Conservation (phyloP, 2,797 vertebrate genomes). For the Hapalemur alaotrensis region DNA sequence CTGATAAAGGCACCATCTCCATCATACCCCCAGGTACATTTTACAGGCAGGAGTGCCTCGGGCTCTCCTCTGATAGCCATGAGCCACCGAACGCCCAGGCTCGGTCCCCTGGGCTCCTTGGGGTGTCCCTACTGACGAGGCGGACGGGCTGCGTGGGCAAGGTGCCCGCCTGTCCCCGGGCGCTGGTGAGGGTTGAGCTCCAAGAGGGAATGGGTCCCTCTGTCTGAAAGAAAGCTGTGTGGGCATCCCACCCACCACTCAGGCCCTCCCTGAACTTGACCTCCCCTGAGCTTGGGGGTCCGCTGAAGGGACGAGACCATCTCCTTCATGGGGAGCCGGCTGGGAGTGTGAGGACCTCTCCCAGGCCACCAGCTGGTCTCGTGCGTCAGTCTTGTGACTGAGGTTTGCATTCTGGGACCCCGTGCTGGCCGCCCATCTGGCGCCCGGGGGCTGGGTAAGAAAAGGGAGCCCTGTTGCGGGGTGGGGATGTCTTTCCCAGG, state of each 20-base stretch:
- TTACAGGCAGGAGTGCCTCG: background rate
- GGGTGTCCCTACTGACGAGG: background rate
- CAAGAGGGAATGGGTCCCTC: background rate
- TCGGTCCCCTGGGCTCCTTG: background rate
- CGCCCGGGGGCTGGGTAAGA: background rate
- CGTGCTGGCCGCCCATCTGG: fast-evolving
- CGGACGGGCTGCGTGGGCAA: fast-evolving
- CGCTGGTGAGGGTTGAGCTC: background rate
- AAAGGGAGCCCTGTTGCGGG: fast-evolving
- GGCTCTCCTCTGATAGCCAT: background rate
- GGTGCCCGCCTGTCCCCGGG: background rate
- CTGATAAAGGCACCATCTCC: background rate
- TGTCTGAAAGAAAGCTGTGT: background rate
- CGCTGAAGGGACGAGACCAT: background rate
- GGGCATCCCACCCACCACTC: fast-evolving
- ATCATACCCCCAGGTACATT: background rate
- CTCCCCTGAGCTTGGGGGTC: background rate
- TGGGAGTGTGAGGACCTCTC: fast-evolving
- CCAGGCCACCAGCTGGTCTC: background rate
- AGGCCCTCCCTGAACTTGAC: background rate
- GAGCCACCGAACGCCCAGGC: background rate
- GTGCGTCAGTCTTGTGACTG: background rate
- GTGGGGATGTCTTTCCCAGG: fast-evolving
- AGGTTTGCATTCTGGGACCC: fast-evolving
- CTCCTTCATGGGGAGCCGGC: background rate